These are phyloP conservation scores for Triplophysa yarkandensis DNA, from an alignment of 2,797 vertebrate genomes.

Conservation along the genomic window DNA sequence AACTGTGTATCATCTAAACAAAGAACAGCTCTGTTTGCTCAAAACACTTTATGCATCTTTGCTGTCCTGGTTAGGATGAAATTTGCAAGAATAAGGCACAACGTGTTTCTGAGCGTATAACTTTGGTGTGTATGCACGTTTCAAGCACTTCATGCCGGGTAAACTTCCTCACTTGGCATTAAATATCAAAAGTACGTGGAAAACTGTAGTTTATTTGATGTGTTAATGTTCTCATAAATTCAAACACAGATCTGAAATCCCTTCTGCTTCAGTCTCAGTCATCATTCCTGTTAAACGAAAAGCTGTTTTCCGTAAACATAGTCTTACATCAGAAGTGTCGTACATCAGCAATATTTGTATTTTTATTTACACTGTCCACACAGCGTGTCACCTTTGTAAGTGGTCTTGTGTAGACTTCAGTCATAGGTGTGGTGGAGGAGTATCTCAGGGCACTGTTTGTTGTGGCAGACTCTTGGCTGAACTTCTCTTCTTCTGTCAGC, in stretches of 20 bases:
- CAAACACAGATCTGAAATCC: not conserved
- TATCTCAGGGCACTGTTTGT: slow-evolving; percentile 27
- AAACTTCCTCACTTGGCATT: slow-evolving; percentile 24
- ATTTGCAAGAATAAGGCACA: slow-evolving; percentile 20
- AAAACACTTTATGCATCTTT: slow-evolving; percentile 36
- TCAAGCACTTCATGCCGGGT: slow-evolving; percentile 2
- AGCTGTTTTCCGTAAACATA: slow-evolving; percentile 24
- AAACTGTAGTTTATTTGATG: slow-evolving; percentile 8
- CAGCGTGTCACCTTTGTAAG: not conserved
- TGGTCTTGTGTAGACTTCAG: not conserved
- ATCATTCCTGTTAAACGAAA: slow-evolving; percentile 20
- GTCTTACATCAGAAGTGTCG: not conserved
- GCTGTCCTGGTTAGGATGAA: slow-evolving; percentile 26
- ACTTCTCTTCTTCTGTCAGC: slow-evolving; percentile 51
- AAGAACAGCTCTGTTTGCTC: slow-evolving; percentile 37
- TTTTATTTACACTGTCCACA: not conserved
- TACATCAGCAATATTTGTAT: not conserved
- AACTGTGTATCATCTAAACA: slow-evolving; percentile 50
- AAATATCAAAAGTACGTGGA: not conserved
- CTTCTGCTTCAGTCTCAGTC: not conserved
- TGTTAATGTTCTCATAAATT: slow-evolving; percentile 6
- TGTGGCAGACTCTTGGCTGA: slow-evolving; percentile 54
- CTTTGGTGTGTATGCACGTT: slow-evolving; percentile 7
- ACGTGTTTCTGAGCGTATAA: not conserved
- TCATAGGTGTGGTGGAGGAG: slow-evolving; percentile 1